phyloP scores from a whole-genome alignment of 1,140 invertebrate species.

The Archivesica marissinica region DNA sequence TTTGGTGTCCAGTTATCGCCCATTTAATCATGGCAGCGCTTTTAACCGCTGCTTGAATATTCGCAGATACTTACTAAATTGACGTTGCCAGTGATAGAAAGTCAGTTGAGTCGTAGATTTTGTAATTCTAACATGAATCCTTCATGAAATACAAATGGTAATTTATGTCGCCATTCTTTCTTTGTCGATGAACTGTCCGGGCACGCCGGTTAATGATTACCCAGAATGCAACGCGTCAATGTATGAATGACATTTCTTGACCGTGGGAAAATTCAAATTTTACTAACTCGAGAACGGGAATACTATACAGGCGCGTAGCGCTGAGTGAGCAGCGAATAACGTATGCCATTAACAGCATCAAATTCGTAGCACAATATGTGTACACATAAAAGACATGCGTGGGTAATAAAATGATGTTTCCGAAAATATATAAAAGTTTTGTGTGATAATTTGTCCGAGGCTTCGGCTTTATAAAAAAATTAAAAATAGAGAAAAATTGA shows the following conservation, averaged over 20 bases:
- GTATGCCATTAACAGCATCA: too few species aligned
- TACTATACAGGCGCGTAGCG: too few species aligned
- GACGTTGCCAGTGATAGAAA: neutral
- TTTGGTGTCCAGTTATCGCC: slow-evolving; percentile 46
- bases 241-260: slow-evolving; percentile 35
- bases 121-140: slow-evolving; percentile 9
- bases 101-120: neutral
- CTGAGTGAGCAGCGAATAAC: too few species aligned
- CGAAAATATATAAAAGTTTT: too few species aligned
- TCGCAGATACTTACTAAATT: slow-evolving; percentile 10
- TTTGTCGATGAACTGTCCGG: slow-evolving; percentile 45
- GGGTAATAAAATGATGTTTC: too few species aligned
- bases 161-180: slow-evolving; percentile 44
- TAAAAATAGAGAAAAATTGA: too few species aligned
- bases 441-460: too few species aligned
- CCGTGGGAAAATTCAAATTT: slow-evolving; percentile 63
- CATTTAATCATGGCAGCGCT: slow-evolving; percentile 37
- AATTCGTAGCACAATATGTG: too few species aligned
- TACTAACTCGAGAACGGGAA: too few species aligned
- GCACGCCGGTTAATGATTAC: slow-evolving; percentile 62
- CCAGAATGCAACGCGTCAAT: slow-evolving; percentile 59
- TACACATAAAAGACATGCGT: too few species aligned
- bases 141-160: neutral
- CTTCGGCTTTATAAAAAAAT: too few species aligned
- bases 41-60: neutral